Base-by-base conservation (phyloP, 1,140 invertebrate genomes). In the Paraescarpia echinospica region DNA sequence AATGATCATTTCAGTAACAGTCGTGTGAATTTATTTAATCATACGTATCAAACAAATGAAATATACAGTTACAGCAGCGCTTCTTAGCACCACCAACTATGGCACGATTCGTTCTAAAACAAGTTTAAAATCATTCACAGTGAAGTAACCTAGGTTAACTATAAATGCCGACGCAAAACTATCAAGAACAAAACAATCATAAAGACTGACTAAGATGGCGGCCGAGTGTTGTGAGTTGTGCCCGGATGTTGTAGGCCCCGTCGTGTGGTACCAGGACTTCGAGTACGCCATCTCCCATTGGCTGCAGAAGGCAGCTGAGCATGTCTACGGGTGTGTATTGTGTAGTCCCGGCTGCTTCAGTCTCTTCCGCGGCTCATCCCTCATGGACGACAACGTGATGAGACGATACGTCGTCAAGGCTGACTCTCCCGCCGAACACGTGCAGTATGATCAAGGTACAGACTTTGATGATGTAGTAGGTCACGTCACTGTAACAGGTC, bases 201-300 rank as follows among this genome's bases (percentile, higher is more conserved):
- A 77, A 77, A 1, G 0, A 4, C 9, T 77, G 8, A 27, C 59
- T 14, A 77, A 77, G 2, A 77, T 77, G 48, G 48, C 18, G 48
- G 48, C 8, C 48, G 48, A 51, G 48, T 51, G 48, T 51, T 51
- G 48, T 51, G 18, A 51, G 6, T n/a, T 51, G 93, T 33, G 89
- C 35, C 35, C 93, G 92, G 33, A 89, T 90, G 34, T 90, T 59
- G 34, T 88, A 95, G 96, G 96, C 51, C 95, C 95, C 1, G 94
- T 96, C 91, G 92, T 96, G 12, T 96, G 95, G 95, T 96, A 95
- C 91, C 96, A 96, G 93, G 94, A 95, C 89, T 96, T 96, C 92
- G 96, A 96, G 92, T 96, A 96, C 93, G 96, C 96, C 35, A 95
- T 95, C 35, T 95, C 95, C 90, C 95, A 96, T 92, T 96, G 95